phyloP scores from a whole-genome alignment of 2,113 vertebrate genomes.

The Eolophus roseicapilla region DNA sequence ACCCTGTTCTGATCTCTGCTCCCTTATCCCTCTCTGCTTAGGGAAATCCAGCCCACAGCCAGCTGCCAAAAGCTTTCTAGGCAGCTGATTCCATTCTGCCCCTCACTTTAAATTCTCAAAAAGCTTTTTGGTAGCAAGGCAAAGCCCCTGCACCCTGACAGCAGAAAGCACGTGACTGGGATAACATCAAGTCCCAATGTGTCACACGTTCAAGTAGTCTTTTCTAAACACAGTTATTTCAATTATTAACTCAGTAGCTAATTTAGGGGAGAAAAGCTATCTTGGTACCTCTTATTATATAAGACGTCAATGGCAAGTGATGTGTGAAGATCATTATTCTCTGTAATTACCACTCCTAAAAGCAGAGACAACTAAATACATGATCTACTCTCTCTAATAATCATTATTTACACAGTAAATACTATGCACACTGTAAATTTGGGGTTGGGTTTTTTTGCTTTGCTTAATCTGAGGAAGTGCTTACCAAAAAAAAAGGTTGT shows the following conservation, averaged over 20 bases:
- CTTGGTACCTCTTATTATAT: not conserved
- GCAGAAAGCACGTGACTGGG: not conserved
- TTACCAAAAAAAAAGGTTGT: not conserved
- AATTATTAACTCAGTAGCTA: not conserved
- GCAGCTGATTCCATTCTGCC: not conserved
- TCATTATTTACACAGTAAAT: slow-evolving; percentile 36
- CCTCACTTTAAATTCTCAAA: not conserved
- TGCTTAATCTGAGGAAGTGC: not conserved
- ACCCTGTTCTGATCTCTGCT: not conserved
- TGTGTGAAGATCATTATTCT: not conserved
- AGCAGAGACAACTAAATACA: not conserved
- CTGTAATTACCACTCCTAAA: slow-evolving; percentile 20
- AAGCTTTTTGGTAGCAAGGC: not conserved
- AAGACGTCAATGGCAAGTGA: not conserved
- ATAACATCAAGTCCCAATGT: not conserved
- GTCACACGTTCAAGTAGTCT: not conserved
- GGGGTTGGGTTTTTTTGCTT: not conserved
- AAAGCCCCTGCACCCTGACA: accelerated
- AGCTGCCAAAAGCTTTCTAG: not conserved
- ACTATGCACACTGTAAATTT: not conserved
- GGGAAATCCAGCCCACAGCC: not conserved
- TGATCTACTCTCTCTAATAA: not conserved
- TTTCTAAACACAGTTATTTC: not conserved
- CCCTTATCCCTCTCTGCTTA: not conserved
- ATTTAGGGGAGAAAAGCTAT: not conserved